These are phyloP conservation scores for Ellobius talpinus DNA, from an alignment of 2,113 vertebrate species.

Conservation along the genomic window DNA sequence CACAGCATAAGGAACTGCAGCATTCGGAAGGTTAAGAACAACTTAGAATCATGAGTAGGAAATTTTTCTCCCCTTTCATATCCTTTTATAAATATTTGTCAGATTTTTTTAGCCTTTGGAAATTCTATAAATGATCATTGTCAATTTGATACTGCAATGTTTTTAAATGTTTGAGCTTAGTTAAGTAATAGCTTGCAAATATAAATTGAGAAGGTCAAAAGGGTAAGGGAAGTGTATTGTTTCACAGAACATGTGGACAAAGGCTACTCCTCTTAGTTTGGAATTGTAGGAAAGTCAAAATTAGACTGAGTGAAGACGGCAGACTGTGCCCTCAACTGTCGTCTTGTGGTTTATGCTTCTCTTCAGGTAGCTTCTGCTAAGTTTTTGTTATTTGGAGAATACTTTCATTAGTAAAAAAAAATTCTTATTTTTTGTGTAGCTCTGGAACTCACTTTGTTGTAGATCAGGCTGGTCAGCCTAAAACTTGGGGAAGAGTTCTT, in stretches of 20 bases:
- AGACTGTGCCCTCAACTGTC: neutral
- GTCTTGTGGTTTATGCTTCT: neutral
- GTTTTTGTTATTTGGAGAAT: neutral
- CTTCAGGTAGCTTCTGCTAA: neutral
- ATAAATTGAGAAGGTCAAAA: conserved; percentile 20
- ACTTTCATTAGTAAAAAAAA: too few species aligned
- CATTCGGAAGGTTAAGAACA: neutral
- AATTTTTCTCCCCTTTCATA: neutral
- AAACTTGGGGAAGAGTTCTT: neutral
- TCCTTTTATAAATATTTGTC: conserved; percentile 14
- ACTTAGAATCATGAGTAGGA: neutral
- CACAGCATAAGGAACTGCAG: neutral
- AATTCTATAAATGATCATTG: conserved; percentile 30
- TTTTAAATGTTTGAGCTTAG: conserved; percentile 15
- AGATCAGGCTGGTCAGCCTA: neutral
- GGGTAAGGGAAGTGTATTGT: conserved; percentile 29
- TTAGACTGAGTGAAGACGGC: conserved; percentile 3
- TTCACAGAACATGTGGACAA: neutral
- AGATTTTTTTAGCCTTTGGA: conserved; percentile 1
- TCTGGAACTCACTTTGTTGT: neutral
- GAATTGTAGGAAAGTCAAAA: conserved; percentile 20
- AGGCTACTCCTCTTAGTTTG: conserved; percentile 14
- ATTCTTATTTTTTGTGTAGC: neutral
- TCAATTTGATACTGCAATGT: neutral
- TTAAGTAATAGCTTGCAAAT: conserved; percentile 10